Evolutionary conservation across 1,140 invertebrate species (phyloP).

Genomic region (Diabrotica virgifera): DNA sequence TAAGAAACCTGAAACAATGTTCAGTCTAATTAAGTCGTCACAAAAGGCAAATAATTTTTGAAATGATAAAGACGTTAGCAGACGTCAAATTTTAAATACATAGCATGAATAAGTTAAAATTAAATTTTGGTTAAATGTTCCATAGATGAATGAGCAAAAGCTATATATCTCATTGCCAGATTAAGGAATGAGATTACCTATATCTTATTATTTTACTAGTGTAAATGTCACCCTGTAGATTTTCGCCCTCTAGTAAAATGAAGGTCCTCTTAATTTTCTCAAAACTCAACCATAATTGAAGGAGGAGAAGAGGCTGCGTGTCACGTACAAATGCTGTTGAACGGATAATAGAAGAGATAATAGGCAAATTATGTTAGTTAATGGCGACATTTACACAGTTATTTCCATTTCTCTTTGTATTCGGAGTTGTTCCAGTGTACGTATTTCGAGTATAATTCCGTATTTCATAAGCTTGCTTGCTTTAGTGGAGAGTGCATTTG

Average conservation of each 20-base stretch:
- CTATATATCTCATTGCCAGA: no score
- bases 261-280: not conserved
- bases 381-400: conserved; percentile 2
- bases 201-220: no score
- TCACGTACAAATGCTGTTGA: conserved; percentile 2
- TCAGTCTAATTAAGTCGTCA: no score
- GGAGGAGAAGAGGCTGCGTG: conserved; percentile 1
- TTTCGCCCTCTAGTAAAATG: not conserved
- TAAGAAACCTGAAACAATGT: no score
- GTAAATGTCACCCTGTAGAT: not conserved
- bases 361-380: conserved; percentile 3
- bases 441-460: not conserved
- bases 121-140: no score
- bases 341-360: conserved; percentile 2
- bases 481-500: not conserved
- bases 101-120: no score
- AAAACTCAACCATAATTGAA: conserved; percentile 2
- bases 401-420: conserved; percentile 3
- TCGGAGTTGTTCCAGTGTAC: not conserved
- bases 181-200: no score
- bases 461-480: not conserved
- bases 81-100: no score
- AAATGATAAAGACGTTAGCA: no score
- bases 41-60: no score
- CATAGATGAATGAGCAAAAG: no score